A percentile compares a stretch with the other conserved stretches of the same genome.
These are phyloP conservation scores for Pollenia labialis DNA, from an alignment of 2,888 invertebrate species.

Conservation along the genomic window DNA sequence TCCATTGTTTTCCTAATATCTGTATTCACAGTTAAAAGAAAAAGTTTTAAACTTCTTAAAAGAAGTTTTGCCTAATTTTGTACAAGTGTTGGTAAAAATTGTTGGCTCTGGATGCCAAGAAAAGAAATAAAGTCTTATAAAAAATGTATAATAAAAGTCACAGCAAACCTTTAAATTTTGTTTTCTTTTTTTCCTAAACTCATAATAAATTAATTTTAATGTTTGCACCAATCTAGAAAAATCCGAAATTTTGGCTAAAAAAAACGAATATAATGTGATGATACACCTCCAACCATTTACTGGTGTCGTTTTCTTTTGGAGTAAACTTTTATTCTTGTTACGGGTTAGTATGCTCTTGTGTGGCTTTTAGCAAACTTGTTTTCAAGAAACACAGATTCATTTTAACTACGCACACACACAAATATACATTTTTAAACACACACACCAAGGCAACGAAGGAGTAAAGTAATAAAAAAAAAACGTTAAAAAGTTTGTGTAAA, in stretches of 20 bases:
- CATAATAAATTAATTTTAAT: slow-evolving; percentile 57
- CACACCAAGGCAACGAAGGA: background rate
- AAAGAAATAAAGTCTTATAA: background rate
- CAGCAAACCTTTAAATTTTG: slow-evolving; percentile 5
- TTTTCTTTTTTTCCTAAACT: slow-evolving; percentile 24
- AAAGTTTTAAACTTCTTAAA: background rate
- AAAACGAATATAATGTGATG: slow-evolving; percentile 27
- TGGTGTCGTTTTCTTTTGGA: slow-evolving; percentile 52
- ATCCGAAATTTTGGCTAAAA: slow-evolving; percentile 8
- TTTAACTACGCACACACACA: background rate
- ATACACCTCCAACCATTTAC: slow-evolving; percentile 38
- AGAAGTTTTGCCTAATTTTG: background rate
- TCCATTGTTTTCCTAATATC: background rate
- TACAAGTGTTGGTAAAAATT: background rate
- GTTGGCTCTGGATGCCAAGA: background rate
- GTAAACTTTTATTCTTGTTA: slow-evolving; percentile 57
- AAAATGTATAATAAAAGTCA: slow-evolving; percentile 23
- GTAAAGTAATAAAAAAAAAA: slow-evolving; percentile 11
- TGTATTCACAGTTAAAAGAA: background rate
- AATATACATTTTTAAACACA: background rate
- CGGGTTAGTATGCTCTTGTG: slow-evolving; percentile 35
- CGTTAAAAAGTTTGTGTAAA: slow-evolving; percentile 25
- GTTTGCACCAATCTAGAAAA: slow-evolving; percentile 12
- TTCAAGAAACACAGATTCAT: background rate
- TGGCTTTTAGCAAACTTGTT: slow-evolving; percentile 33